Conservation (phyloP, 2,888 invertebrate species). For the Erynnis tages region DNA sequence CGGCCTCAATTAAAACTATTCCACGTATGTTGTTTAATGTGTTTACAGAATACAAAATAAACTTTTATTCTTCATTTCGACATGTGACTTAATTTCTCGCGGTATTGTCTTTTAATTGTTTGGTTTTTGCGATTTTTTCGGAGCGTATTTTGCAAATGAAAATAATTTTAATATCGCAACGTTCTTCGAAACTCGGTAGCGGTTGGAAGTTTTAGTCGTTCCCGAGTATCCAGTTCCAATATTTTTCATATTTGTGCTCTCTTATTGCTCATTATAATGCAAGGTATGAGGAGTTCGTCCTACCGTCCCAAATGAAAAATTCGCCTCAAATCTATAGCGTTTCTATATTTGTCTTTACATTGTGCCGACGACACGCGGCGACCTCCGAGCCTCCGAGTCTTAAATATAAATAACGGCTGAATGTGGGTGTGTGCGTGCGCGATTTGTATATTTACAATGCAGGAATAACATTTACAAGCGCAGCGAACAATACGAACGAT, state of each 20-base stretch:
- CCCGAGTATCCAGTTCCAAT: not conserved
- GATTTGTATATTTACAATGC: constrained; percentile 59
- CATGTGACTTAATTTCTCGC: constrained; percentile 19
- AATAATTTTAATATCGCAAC: not conserved
- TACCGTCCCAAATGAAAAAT: constrained; percentile 22
- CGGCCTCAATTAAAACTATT: constrained; percentile 28
- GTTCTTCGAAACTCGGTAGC: too few relatives aligned
- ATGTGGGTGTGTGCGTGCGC: constrained; percentile 47
- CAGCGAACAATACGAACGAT: constrained; percentile 65
- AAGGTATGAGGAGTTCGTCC: not conserved
- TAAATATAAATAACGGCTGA: constrained; percentile 60
- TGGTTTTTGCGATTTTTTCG: not conserved
- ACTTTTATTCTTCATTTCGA: constrained; percentile 20
- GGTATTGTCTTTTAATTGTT: constrained; percentile 18
- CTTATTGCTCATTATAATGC: constrained; percentile 3
- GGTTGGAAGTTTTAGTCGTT: too few relatives aligned
- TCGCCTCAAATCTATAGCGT: constrained; percentile 32
- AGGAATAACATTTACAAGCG: constrained; percentile 65
- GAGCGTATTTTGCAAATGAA: not conserved
- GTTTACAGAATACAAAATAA: constrained; percentile 20
- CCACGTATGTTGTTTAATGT: constrained; percentile 22
- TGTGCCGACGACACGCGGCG: constrained; percentile 58
- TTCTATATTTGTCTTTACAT: constrained; percentile 50
- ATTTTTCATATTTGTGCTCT: not conserved
- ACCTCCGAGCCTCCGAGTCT: constrained; percentile 62